phyloP scores from a whole-genome alignment of 1,140 invertebrate genomes.

The Paraescarpia echinospica region DNA sequence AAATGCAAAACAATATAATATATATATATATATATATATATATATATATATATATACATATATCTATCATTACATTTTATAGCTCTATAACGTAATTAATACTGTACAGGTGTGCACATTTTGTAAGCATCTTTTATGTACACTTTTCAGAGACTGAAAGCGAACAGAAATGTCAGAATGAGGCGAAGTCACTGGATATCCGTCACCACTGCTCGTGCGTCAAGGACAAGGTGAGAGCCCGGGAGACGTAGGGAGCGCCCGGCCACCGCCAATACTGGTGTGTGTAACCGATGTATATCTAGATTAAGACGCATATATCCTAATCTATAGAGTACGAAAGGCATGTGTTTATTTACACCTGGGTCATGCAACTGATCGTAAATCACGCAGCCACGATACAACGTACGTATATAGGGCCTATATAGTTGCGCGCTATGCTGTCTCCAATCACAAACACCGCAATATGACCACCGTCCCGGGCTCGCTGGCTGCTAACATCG shows the following conservation, averaged over 20 bases:
- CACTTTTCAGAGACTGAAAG: not conserved
- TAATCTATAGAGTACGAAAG: not conserved
- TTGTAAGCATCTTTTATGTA: not conserved
- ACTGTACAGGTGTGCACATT: not conserved
- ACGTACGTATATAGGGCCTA: not conserved
- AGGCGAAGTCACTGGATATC: not conserved
- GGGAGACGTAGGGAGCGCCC: not conserved
- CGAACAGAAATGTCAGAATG: conserved; percentile 8
- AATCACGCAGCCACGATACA: too few relatives aligned
- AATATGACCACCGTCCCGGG: not conserved
- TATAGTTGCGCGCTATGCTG: not conserved
- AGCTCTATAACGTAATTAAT: not conserved
- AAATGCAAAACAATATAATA: too few relatives aligned
- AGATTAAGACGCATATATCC: conserved; percentile 3
- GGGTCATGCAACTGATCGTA: too few relatives aligned
- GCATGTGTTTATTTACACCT: not conserved
- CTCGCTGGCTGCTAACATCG: not conserved
- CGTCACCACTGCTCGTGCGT: not conserved
- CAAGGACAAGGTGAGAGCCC: not conserved
- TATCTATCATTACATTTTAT: too few relatives aligned
- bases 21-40: too few relatives aligned
- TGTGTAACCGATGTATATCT: not conserved
- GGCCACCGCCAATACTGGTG: not conserved
- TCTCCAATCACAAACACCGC: not conserved
- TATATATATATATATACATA: too few relatives aligned